A percentile compares a stretch with the other conserved stretches of the same genome.
Evolutionary conservation across 2,113 vertebrate species (phyloP).

Genomic region (Misgurnus anguillicaudatus): DNA sequence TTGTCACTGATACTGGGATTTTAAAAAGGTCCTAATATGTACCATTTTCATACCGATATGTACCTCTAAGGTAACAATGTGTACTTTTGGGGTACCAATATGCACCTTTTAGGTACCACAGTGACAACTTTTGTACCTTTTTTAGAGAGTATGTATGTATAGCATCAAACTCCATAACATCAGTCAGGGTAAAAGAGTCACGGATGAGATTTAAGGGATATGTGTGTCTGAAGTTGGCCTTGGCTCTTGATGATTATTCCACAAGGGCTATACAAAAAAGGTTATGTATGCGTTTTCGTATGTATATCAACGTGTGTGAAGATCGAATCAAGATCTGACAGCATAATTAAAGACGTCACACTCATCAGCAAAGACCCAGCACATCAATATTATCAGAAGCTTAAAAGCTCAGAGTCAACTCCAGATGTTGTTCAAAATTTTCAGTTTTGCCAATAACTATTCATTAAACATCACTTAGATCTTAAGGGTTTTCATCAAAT

Average conservation of each 20-base stretch:
- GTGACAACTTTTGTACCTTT: too few relatives aligned
- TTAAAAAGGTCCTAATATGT: too few relatives aligned
- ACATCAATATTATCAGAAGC: slow-evolving; percentile 49
- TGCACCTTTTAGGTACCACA: too few relatives aligned
- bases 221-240: slow-evolving; percentile 48
- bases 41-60: too few relatives aligned
- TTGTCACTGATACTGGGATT: too few relatives aligned
- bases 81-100: too few relatives aligned
- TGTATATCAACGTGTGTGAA: not conserved
- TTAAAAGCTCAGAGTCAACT: slow-evolving; percentile 19
- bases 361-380: slow-evolving; percentile 40
- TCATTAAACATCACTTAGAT: slow-evolving; percentile 54
- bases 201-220: not conserved
- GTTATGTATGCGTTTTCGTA: not conserved
- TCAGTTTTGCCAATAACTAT: slow-evolving; percentile 50
- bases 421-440: slow-evolving; percentile 27
- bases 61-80: too few relatives aligned
- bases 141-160: too few relatives aligned
- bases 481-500: slow-evolving; percentile 46
- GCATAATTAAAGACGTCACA: slow-evolving; percentile 44
- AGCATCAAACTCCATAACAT: not conserved
- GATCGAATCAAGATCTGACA: not conserved
- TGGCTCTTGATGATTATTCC: slow-evolving; percentile 46
- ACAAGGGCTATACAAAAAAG: not conserved
- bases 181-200: too few relatives aligned